Conservation (phyloP, 2,888 invertebrate species). For the Cosmopolites sordidus region DNA sequence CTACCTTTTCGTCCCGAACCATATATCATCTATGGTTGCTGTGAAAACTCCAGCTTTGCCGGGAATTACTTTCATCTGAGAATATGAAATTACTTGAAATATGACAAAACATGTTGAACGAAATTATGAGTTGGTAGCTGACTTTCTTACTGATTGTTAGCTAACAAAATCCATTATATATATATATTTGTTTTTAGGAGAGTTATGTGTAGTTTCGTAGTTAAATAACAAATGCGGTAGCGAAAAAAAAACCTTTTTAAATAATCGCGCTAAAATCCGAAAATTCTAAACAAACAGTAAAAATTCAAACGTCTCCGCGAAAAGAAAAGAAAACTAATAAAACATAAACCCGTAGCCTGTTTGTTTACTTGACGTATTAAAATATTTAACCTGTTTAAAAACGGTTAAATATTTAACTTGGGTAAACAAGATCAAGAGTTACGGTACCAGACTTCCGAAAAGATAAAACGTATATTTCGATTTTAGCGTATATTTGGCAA, state of each 20-base stretch:
- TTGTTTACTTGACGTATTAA: background rate
- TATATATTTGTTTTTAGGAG: no score
- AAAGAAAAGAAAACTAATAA: slow-evolving; percentile 1
- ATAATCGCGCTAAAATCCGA: background rate
- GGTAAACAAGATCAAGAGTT: background rate
- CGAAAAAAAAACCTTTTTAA: background rate
- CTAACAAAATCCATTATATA: no score
- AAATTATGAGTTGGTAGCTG: no score
- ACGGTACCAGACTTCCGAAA: background rate
- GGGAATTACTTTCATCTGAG: no score
- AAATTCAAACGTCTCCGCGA: background rate
- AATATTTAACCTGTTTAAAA: background rate
- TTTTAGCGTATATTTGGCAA: background rate
- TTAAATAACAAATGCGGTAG: no score
- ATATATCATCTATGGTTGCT: no score
- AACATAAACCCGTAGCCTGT: background rate
- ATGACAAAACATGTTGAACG: no score
- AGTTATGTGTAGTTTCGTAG: no score
- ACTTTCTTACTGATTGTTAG: no score
- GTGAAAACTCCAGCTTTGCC: no score
- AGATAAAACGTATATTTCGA: background rate
- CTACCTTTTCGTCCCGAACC: no score
- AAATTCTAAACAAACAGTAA: background rate
- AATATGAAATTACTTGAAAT: no score
- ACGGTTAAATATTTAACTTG: background rate